Percentiles rank a stretch among this genome's conserved stretches.
These are phyloP conservation scores for Caenorhabditis imperialis DNA, from an alignment of 2,888 invertebrate species.

Conservation along the genomic window DNA sequence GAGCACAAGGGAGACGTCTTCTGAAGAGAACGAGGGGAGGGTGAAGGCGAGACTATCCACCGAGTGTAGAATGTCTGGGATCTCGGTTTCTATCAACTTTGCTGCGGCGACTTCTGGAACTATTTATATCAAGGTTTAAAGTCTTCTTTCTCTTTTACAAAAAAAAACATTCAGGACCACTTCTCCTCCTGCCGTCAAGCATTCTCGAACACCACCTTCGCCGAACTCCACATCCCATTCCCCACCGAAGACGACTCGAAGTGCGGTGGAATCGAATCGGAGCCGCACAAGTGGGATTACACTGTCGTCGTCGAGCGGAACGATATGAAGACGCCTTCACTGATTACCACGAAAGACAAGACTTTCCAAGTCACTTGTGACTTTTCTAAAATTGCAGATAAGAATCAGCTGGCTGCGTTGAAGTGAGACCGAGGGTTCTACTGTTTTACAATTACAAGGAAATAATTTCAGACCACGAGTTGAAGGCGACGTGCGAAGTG, in stretches of 20 bases:
- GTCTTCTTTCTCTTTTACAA: not conserved
- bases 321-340: constrained; percentile 69
- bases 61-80: constrained; percentile 74
- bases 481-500: constrained; percentile 54
- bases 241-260: constrained; percentile 69
- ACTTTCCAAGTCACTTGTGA: constrained; percentile 77
- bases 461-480: constrained; percentile 36
- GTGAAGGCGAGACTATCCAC: constrained; percentile 68
- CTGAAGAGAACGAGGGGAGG: constrained; percentile 25
- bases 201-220: constrained; percentile 56
- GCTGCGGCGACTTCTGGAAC: constrained; percentile 69
- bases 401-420: constrained; percentile 45
- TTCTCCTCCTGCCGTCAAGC: constrained; percentile 57
- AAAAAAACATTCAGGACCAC: constrained; percentile 58
- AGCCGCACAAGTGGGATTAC: constrained; percentile 73
- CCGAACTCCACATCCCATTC: constrained; percentile 72
- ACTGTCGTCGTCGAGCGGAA: constrained; percentile 75
- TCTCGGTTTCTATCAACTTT: constrained; percentile 69
- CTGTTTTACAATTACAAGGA: too few relatives aligned
- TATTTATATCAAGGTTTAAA: constrained; percentile 71
- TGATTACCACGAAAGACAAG: constrained; percentile 75
- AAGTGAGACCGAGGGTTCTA: too few relatives aligned
- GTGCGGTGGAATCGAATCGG: constrained; percentile 73
- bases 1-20: constrained; percentile 17
- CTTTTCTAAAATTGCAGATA: constrained; percentile 67